Conservation (phyloP, 2,888 invertebrate genomes). For the Philereme transversata region DNA sequence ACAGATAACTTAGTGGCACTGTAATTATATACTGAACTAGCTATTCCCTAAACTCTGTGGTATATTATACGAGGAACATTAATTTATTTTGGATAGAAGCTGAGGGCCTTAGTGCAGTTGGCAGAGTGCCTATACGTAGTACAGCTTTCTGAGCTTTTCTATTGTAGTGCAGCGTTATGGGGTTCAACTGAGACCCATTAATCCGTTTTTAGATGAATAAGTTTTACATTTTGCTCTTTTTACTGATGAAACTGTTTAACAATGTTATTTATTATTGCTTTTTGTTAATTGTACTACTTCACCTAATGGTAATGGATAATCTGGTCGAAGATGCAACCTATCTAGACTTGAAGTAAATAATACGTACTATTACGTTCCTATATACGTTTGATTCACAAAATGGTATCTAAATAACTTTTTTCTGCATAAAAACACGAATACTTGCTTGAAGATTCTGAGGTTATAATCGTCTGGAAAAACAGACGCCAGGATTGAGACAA, state of each 20-base stretch:
- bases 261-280: no score
- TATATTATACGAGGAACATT: conserved; percentile 36
- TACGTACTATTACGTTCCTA: no score
- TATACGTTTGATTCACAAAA: no score
- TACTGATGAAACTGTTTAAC: not conserved
- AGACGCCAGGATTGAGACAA: no score
- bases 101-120: conserved; percentile 49
- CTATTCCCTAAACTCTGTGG: conserved; percentile 10
- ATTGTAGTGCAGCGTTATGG: conserved; percentile 28
- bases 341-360: no score
- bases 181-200: conserved; percentile 16
- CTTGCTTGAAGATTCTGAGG: no score
- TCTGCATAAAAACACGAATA: no score
- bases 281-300: no score
- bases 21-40: conserved; percentile 2
- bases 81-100: conserved; percentile 45
- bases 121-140: conserved; percentile 44
- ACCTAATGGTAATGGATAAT: no score
- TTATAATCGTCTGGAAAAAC: no score
- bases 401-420: no score
- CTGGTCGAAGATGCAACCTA: no score
- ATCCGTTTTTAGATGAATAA: conserved; percentile 6
- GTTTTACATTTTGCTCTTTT: conserved; percentile 1
- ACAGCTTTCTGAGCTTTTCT: conserved; percentile 28
- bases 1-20: not conserved